Conservation (phyloP, 2,113 vertebrate species). For the Phalacrocorax brasilianus region DNA sequence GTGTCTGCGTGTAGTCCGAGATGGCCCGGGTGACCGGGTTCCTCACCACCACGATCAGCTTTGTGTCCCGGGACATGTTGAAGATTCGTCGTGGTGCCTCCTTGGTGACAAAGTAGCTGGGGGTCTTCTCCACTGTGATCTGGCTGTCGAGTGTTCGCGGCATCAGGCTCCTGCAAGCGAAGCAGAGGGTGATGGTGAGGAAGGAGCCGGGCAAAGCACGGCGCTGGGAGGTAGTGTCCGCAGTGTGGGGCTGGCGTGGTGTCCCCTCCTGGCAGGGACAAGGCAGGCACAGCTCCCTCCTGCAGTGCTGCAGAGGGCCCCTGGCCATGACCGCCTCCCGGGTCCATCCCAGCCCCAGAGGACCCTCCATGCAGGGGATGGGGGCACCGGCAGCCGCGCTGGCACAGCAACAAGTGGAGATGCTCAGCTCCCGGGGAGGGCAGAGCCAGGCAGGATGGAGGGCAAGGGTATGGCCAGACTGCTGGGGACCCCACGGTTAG, state of each 20-base stretch:
- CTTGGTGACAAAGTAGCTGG: conserved; percentile 94
- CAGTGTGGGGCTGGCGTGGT: fast-evolving
- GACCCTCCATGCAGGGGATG: fast-evolving
- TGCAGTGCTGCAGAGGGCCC: neutral
- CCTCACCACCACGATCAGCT: conserved; percentile 93
- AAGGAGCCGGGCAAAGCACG: neutral
- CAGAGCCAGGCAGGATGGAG: neutral
- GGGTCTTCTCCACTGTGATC: conserved; percentile 96
- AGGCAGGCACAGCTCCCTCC: neutral
- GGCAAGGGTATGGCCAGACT: neutral
- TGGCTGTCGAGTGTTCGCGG: conserved; percentile 89
- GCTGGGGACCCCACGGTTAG: no score
- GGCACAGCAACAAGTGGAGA: neutral
- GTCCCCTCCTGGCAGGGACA: neutral
- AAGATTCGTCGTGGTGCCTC: conserved; percentile 88
- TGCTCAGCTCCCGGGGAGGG: fast-evolving
- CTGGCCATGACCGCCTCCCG: neutral
- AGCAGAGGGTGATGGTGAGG: conserved; percentile 21
- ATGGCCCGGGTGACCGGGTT: conserved; percentile 94
- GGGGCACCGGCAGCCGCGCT: fast-evolving
- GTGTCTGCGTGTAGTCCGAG: conserved; percentile 95
- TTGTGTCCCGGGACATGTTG: conserved; percentile 89
- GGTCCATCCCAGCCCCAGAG: neutral
- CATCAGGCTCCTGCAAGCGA: conserved; percentile 86
- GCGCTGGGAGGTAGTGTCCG: fast-evolving